These are phyloP conservation scores for Aleiodes sp. DNA, from an alignment of 1,140 invertebrate genomes.

Conservation along the genomic window DNA sequence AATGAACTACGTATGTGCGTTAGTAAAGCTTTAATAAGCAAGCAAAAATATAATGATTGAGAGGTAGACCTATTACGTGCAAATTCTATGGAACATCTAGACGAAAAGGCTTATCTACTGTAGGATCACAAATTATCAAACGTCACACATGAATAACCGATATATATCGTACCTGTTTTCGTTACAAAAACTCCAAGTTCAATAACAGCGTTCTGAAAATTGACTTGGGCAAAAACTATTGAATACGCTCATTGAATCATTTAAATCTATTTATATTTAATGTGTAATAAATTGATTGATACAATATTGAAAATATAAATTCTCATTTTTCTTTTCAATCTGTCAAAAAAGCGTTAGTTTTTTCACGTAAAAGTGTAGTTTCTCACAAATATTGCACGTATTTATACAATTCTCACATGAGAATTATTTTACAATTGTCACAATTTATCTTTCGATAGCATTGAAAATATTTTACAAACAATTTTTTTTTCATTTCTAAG, in stretches of 20 bases:
- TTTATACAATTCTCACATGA: constrained; percentile 22
- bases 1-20: background rate
- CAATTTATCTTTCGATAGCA: background rate
- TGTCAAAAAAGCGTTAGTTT: constrained; percentile 37
- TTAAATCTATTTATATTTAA: constrained; percentile 39
- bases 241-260: background rate
- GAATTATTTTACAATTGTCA: background rate
- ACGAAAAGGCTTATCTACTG: too few species aligned
- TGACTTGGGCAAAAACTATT: constrained; percentile 10
- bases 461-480: constrained; percentile 14
- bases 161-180: background rate
- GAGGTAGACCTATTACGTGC: too few species aligned
- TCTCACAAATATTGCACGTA: constrained; percentile 57
- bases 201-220: constrained; percentile 4
- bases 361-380: constrained; percentile 51
- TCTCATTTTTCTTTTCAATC: constrained; percentile 31
- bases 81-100: too few species aligned
- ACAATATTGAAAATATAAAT: constrained; percentile 54
- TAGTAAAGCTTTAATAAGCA: background rate
- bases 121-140: background rate
- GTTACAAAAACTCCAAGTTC: background rate
- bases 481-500: constrained; percentile 10
- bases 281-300: constrained; percentile 46
- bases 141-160: constrained; percentile 7
- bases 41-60: too few species aligned